Evolutionary conservation across 2,113 vertebrate species (phyloP), one percentile per base, ranked within the genome.

Genomic region (Ailuropoda melanoleuca): DNA sequence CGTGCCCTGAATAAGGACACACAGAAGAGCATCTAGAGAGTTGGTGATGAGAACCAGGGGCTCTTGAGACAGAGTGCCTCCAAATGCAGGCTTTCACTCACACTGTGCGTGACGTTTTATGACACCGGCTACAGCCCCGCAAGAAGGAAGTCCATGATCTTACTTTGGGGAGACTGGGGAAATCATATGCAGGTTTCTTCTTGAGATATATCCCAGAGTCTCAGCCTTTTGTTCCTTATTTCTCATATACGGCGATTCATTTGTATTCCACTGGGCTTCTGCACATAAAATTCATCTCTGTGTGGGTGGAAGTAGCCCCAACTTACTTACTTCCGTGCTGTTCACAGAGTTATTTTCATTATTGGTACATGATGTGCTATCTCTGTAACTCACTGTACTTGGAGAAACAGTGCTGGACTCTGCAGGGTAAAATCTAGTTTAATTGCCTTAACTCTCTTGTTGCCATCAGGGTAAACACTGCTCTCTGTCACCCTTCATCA

Each of bases 321-420:
- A 93, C 96, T 97, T 89, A 93, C 96, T 97, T 91, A 95, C 97
- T 94, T 97, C 97, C 43, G 56, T 94, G 97, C 97, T 98, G 96
- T 97, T 98, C 97, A 53, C 97, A 97, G 96, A 98, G 97, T 98
- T 98, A 98, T 98, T 98, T 98, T 98, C 97, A 97, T 97, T 97
- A 97, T 98, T 77, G 88, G 97, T 95, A 98, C 97, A 97, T 96
- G 88, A 93, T 94, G 97, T 98, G 94, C 97, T 94, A 91, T 98
- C 97, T 96, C 95, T 93, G 88, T n/a, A 97, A 92, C 95, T 97
- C 96, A 97, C 96, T 95, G 97, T 97, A 94, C 96, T 97, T 89
- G 43, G 85, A 89, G 94, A 81, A 97, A 86, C 85, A 92, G 93
- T 91, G 93, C 91, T 95, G 93, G 90, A 46, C 96, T 97, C 95